Evolutionary conservation across 2,888 invertebrate species (phyloP).

Genomic region (Odontocerum albicorne): DNA sequence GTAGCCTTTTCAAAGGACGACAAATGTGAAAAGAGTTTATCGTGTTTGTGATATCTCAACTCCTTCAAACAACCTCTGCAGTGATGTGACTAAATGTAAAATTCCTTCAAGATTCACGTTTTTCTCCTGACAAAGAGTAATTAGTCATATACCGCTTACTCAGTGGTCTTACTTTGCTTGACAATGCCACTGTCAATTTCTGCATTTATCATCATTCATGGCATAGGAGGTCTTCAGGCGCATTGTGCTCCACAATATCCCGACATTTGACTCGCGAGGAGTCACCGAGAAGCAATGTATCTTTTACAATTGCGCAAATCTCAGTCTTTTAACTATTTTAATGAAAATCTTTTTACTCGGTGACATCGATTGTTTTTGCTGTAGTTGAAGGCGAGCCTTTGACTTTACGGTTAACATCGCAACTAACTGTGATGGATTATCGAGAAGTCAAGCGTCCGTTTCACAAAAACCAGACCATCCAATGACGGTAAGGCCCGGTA

Average conservation of each 20-base stretch:
- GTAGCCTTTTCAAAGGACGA: background rate
- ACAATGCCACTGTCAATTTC: background rate
- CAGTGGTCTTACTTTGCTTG: background rate
- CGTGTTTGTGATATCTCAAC: background rate
- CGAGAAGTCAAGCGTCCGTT: slow-evolving; percentile 22
- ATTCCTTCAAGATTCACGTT: too few relatives aligned
- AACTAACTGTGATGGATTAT: slow-evolving; percentile 24
- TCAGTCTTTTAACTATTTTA: too few relatives aligned
- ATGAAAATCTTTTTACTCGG: background rate
- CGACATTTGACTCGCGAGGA: too few relatives aligned
- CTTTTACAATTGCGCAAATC: too few relatives aligned
- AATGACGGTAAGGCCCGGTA: slow-evolving; percentile 18
- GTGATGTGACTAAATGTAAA: background rate
- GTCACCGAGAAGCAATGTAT: too few relatives aligned
- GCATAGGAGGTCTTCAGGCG: background rate
- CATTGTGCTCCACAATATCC: too few relatives aligned
- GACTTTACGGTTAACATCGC: slow-evolving; percentile 16
- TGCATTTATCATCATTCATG: background rate
- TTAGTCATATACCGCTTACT: background rate
- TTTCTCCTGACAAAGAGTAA: background rate
- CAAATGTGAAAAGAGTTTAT: slow-evolving; percentile 3
- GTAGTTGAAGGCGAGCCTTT: slow-evolving; percentile 8
- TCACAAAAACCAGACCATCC: slow-evolving; percentile 22
- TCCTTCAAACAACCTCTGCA: background rate
- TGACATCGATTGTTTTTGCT: slow-evolving; percentile 6